phyloP scores from a whole-genome alignment of 2,888 invertebrate genomes.

The Anaspis maculata region DNA sequence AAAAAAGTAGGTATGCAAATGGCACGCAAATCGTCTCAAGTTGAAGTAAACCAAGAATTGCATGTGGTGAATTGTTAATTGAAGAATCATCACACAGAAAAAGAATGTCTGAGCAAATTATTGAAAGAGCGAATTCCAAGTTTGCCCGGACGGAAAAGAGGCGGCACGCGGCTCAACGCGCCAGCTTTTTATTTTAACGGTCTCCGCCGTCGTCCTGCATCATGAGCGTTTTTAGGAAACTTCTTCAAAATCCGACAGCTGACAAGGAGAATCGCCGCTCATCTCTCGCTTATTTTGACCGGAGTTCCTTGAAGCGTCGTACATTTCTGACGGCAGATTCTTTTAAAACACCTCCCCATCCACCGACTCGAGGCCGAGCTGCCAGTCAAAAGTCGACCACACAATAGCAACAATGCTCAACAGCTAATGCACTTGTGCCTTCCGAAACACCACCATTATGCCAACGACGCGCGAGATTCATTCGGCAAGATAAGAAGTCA shows the following conservation, averaged over 20 bases:
- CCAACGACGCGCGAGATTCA: conserved; percentile 15
- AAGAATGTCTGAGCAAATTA: no score
- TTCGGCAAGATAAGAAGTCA: conserved; percentile 18
- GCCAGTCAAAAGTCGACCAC: conserved; percentile 22
- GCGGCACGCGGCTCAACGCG: no score
- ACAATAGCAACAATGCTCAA: conserved; percentile 20
- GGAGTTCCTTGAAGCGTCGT: conserved; percentile 16
- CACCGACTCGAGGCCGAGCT: conserved; percentile 17
- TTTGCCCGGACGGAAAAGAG: no score
- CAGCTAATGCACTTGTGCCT: conserved; percentile 22
- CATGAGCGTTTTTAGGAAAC: conserved; percentile 18
- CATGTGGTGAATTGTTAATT: no score
- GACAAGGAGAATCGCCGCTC: conserved; percentile 24
- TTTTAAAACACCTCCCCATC: no score
- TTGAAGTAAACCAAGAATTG: no score
- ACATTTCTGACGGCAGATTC: no score
- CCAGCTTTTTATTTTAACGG: conserved; percentile 12
- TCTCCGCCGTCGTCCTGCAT: conserved; percentile 8
- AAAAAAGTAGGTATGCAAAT: no score
- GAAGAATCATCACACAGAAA: no score
- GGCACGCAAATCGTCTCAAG: no score
- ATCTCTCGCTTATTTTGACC: conserved; percentile 24
- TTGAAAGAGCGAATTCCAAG: no score
- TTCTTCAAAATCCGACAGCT: conserved; percentile 26
- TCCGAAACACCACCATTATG: conserved; percentile 16